Evolutionary conservation across 1,140 invertebrate genomes (phyloP).

Genomic region (Formica selysi): DNA sequence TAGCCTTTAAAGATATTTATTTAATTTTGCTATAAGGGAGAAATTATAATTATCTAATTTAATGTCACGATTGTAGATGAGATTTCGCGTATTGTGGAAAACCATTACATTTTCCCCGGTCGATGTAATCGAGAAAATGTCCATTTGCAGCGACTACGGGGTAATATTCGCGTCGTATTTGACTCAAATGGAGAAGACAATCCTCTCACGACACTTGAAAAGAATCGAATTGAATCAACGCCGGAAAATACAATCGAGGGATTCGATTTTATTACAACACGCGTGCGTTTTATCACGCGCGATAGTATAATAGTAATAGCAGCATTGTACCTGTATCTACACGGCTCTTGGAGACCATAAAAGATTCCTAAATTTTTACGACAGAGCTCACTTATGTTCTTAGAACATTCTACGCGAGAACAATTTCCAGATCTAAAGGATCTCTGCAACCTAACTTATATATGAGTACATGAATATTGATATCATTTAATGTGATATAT

Average conservation of each 20-base stretch:
- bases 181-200: constrained; percentile 22
- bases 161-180: constrained; percentile 27
- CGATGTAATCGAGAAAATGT: constrained; percentile 47
- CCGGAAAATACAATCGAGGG: constrained; percentile 22
- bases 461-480: not conserved
- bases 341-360: not conserved
- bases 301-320: constrained; percentile 19
- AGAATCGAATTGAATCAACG: constrained; percentile 48
- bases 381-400: not conserved
- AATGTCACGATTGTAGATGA: not conserved
- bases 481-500: not conserved
- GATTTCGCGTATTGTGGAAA: constrained; percentile 64
- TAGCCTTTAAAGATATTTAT: constrained; percentile 13
- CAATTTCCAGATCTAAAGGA: not conserved
- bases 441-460: not conserved
- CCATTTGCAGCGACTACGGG: constrained; percentile 21
- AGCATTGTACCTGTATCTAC: not conserved
- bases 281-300: constrained; percentile 40
- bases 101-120: constrained; percentile 52
- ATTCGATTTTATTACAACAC: constrained; percentile 50
- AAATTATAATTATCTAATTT: constrained; percentile 56
- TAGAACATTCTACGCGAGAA: not conserved
- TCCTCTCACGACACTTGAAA: constrained; percentile 37
- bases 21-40: constrained; percentile 11
- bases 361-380: constrained; percentile 8